Conservation (phyloP, 2,113 vertebrate species). For the Dissostichus mawsoni region DNA sequence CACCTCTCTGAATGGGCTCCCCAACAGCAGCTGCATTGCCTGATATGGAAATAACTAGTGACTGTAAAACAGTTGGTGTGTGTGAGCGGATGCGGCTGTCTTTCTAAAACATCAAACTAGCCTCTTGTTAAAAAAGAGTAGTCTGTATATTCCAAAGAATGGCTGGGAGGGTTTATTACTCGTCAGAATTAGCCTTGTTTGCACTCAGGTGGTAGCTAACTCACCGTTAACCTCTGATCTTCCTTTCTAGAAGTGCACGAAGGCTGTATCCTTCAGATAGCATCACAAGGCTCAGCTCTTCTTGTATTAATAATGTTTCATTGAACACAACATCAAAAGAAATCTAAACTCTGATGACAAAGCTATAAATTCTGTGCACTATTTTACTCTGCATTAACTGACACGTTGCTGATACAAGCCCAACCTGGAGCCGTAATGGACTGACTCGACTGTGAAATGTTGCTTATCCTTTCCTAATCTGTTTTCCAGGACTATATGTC, state of each 20-base stretch:
- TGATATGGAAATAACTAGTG: constrained; percentile 69
- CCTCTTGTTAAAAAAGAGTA: background rate
- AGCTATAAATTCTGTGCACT: constrained; percentile 25
- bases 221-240: constrained; percentile 43
- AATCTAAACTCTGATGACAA: constrained; percentile 40
- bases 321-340: constrained; percentile 44
- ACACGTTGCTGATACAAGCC: constrained; percentile 32
- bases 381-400: constrained; percentile 10
- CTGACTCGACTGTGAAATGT: constrained; percentile 27
- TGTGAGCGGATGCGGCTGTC: constrained; percentile 12
- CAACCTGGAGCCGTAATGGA: constrained; percentile 38
- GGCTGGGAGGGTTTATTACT: constrained; percentile 29
- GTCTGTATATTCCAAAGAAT: constrained; percentile 39
- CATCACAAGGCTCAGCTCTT: constrained; percentile 3
- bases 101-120: constrained; percentile 28
- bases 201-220: constrained; percentile 51
- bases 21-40: constrained; percentile 52
- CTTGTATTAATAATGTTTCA: constrained; percentile 24
- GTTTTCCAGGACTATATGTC: constrained; percentile 53
- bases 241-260: constrained; percentile 38
- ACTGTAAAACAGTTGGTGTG: constrained; percentile 40
- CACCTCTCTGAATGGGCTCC: constrained; percentile 46
- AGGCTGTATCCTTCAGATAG: constrained; percentile 37
- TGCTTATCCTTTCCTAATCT: constrained; percentile 49
- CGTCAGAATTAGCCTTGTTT: constrained; percentile 58